These are phyloP conservation scores for Hypselothyrea guttata DNA, from an alignment of 2,888 invertebrate species.

Conservation along the genomic window DNA sequence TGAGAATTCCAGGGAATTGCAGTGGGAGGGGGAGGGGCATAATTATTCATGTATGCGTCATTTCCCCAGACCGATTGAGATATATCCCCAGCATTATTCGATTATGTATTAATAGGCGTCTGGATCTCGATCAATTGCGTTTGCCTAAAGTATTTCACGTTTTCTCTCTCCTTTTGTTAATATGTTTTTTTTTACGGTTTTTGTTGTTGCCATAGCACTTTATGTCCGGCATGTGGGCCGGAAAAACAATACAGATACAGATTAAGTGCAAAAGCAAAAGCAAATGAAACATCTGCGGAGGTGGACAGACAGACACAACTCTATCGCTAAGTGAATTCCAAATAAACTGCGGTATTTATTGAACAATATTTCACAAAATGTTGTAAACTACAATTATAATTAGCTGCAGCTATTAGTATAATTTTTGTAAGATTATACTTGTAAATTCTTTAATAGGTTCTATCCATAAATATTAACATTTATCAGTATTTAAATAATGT, in stretches of 20 bases:
- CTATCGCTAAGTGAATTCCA: no score
- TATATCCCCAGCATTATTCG: slow-evolving; percentile 1
- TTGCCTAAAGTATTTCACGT: slow-evolving; percentile 16
- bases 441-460: no score
- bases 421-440: no score
- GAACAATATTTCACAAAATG: no score
- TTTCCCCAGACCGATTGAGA: slow-evolving; percentile 20
- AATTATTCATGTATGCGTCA: slow-evolving; percentile 41
- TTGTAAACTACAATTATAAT: no score
- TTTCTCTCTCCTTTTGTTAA: background rate
- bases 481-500: no score
- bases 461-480: no score
- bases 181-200: no score
- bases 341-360: no score
- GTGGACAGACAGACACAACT: slow-evolving; percentile 28
- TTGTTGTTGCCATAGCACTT: slow-evolving; percentile 34
- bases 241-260: slow-evolving; percentile 55
- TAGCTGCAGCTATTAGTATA: no score
- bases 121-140: slow-evolving; percentile 25
- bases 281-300: slow-evolving; percentile 51
- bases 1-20: slow-evolving; percentile 1
- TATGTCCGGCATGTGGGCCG: slow-evolving; percentile 53
- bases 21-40: slow-evolving; percentile 6
- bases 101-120: slow-evolving; percentile 25
- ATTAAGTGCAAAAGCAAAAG: slow-evolving; percentile 8